Percentiles rank a stretch among this genome's conserved stretches.
These are phyloP conservation scores for Artibeus lituratus DNA, from an alignment of 2,797 vertebrate genomes.

Conservation along the genomic window DNA sequence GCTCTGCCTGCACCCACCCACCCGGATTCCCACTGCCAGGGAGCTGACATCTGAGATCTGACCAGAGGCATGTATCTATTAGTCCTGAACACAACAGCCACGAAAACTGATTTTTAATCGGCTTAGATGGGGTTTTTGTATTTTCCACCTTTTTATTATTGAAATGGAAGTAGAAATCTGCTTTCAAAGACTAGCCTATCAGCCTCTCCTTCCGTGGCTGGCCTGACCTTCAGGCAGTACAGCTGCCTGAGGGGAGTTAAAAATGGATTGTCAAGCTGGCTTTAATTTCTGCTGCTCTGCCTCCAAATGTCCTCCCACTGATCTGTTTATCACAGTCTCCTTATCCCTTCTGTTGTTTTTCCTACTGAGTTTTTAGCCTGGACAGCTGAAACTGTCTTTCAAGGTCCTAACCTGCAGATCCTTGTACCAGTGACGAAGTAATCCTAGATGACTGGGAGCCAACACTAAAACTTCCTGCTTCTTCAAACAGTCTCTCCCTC, in stretches of 20 bases:
- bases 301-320: slow-evolving; percentile 40
- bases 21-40: neutral
- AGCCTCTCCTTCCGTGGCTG: neutral
- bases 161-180: slow-evolving; percentile 56
- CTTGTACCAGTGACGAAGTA: neutral
- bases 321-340: slow-evolving; percentile 47
- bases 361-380: slow-evolving; percentile 2
- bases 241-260: slow-evolving; percentile 56
- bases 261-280: slow-evolving; percentile 59
- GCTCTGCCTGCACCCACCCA: neutral
- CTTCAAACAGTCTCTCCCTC: neutral
- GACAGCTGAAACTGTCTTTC: slow-evolving; percentile 30
- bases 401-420: neutral
- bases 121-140: neutral
- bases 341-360: slow-evolving; percentile 53
- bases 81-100: neutral
- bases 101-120: neutral
- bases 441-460: neutral
- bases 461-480: neutral
- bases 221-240: slow-evolving; percentile 64
- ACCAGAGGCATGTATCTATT: neutral
- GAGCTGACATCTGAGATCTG: neutral
- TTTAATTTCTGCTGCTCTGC: slow-evolving; percentile 50
- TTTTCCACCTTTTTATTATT: slow-evolving; percentile 49
- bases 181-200: slow-evolving; percentile 31